These are phyloP conservation scores for Rhadinocentrus ornatus DNA, from an alignment of 2,797 vertebrate species.

Conservation along the genomic window DNA sequence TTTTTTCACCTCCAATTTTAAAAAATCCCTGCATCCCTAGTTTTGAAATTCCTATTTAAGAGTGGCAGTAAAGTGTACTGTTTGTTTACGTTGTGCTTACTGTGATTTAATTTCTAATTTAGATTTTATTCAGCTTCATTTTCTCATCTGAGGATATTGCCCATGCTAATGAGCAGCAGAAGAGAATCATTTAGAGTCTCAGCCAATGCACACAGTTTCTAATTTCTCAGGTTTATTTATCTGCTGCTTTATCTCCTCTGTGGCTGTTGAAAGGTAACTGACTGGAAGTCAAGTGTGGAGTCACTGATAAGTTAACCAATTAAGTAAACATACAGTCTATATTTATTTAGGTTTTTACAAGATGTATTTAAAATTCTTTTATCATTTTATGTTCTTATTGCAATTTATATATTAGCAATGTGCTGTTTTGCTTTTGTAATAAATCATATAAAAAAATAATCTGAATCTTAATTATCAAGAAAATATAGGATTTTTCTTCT, in stretches of 20 bases:
- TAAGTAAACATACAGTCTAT: neutral
- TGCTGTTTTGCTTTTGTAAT: too few relatives aligned
- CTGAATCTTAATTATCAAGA: too few relatives aligned
- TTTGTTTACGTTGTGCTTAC: slow-evolving; percentile 49
- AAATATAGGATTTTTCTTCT: too few relatives aligned
- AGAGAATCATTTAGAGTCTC: slow-evolving; percentile 66
- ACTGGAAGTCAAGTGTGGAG: slow-evolving; percentile 18
- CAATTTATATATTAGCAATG: too few relatives aligned
- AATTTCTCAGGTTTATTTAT: slow-evolving; percentile 71
- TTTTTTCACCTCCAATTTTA: neutral
- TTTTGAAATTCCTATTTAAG: slow-evolving; percentile 37
- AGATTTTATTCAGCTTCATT: slow-evolving; percentile 70
- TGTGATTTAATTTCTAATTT: slow-evolving; percentile 75
- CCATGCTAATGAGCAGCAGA: slow-evolving; percentile 72
- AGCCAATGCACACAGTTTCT: slow-evolving; percentile 77
- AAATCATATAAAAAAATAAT: too few relatives aligned
- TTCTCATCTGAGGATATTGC: slow-evolving; percentile 70
- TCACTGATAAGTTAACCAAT: slow-evolving; percentile 6
- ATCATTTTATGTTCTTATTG: too few relatives aligned
- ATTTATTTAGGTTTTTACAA: too few relatives aligned
- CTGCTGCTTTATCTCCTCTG: slow-evolving; percentile 50
- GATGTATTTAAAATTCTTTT: too few relatives aligned
- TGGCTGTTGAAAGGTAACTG: slow-evolving; percentile 19
- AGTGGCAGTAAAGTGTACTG: slow-evolving; percentile 39
- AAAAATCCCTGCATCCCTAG: slow-evolving; percentile 1